Base-by-base conservation (phyloP, 1,140 invertebrate species). In the Pseudomyrmex gracilis region DNA sequence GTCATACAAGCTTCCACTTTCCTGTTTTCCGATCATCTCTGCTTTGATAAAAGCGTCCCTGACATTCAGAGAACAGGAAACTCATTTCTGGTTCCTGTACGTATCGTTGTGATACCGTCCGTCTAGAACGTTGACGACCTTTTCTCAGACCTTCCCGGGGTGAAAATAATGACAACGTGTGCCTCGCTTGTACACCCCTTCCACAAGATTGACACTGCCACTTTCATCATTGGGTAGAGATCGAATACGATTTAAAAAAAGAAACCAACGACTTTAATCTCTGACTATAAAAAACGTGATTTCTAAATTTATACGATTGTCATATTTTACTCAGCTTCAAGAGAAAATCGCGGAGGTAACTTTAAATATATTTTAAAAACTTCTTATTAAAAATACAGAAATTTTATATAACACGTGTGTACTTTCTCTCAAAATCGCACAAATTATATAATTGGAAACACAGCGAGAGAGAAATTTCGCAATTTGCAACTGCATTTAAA, bases 81-180 rank as follows among this genome's bases (percentile, higher is more conserved):
- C 93, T 94, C 34, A 53, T 94, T 94, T 94, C 93, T 94, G 93
- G 93, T 94, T 94, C 93, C 89, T 91, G 87, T 83, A 91, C 93
- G 88, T 89, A 90, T 89, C 90, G 87, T 92, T 91, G 92, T 51
- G 84, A 85, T 89, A 89, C 90, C 91, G 90, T 91, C 93, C 94
- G 90, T 88, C 94, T 94, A 92, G 93, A 92, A 90, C 89, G 89
- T 94, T 90, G 57, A 73, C 24, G 92, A 93, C 91, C 92, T 92
- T 91, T 87, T 90, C 94, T 94, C 94, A 94, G 94, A 94, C 93
- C 93, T 94, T 94, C 93, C 93, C 94, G 94, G 91, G 92, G 93
- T 92, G 85, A 87, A 85, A 24, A 87, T 63, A 57, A 53, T 88
- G 90, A 84, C 90, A 92, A 93, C 85, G 71, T 83, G 88, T 92